Conservation (phyloP, 1,140 invertebrate genomes). For the Zophobas atratus region DNA sequence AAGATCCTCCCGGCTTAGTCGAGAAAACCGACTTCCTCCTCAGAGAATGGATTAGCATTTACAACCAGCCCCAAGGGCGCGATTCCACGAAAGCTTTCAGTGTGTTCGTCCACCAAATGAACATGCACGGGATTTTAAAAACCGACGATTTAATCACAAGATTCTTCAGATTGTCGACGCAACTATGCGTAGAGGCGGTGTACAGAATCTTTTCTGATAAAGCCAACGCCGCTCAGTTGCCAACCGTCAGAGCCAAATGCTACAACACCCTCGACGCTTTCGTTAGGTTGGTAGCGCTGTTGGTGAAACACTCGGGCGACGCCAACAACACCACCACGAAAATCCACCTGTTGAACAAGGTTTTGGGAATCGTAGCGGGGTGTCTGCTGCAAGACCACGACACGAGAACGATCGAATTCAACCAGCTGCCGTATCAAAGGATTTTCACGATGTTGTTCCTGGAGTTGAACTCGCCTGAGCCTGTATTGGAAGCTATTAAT, state of each 20-base stretch:
- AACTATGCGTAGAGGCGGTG: slow-evolving; percentile 96
- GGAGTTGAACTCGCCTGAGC: slow-evolving; percentile 95
- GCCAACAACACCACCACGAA: slow-evolving; percentile 92
- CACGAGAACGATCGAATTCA: slow-evolving; percentile 87
- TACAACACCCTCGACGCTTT: slow-evolving; percentile 97
- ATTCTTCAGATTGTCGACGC: slow-evolving; percentile 97
- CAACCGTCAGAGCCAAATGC: slow-evolving; percentile 87
- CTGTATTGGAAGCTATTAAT: slow-evolving; percentile 92
- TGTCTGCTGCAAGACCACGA: slow-evolving; percentile 97
- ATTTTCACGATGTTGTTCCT: slow-evolving; percentile 98
- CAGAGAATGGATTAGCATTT: slow-evolving; percentile 95
- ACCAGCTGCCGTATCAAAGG: slow-evolving; percentile 97
- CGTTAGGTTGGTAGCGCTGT: slow-evolving; percentile 92
- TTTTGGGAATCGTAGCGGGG: slow-evolving; percentile 95
- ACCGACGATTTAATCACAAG: slow-evolving; percentile 97
- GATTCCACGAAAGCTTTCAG: slow-evolving; percentile 96
- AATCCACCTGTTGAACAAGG: slow-evolving; percentile 97
- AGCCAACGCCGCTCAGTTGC: slow-evolving; percentile 63
- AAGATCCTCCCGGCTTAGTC: slow-evolving; percentile 94
- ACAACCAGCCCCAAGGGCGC: slow-evolving; percentile 82
- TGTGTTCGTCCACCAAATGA: slow-evolving; percentile 96
- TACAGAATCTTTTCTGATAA: slow-evolving; percentile 81
- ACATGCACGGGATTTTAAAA: slow-evolving; percentile 95
- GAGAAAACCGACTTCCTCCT: slow-evolving; percentile 96
- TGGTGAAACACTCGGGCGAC: slow-evolving; percentile 97